Evolutionary conservation across 2,113 vertebrate genomes (phyloP).

Genomic region (Pelusios castaneus): DNA sequence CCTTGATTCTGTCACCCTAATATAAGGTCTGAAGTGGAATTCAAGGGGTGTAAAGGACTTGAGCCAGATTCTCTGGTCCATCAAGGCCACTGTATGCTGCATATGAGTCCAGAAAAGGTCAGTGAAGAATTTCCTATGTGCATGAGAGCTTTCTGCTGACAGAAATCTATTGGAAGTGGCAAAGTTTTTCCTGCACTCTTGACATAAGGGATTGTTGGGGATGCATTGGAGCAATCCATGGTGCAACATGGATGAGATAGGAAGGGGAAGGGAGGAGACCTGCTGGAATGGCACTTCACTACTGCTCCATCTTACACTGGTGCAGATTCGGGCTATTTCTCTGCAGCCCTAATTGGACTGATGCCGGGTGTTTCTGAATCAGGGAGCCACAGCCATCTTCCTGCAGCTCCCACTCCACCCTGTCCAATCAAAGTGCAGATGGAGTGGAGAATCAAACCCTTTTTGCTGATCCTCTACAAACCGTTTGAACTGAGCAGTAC

Average conservation of each 20-base stretch:
- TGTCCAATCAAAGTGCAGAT: neutral
- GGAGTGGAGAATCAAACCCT: neutral
- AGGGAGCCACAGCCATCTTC: neutral
- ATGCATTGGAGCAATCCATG: neutral
- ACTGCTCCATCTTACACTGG: neutral
- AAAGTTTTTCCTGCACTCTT: neutral
- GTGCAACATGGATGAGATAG: neutral
- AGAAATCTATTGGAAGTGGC: too few relatives aligned
- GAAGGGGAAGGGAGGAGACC: neutral
- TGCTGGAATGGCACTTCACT: neutral
- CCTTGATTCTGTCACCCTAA: neutral
- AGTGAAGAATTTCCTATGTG: too few relatives aligned
- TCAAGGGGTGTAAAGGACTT: neutral
- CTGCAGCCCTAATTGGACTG: neutral
- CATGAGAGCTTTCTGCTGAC: too few relatives aligned
- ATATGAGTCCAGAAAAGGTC: too few relatives aligned
- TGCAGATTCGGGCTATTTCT: neutral
- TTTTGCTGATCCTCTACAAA: neutral
- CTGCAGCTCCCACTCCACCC: neutral
- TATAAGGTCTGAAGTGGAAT: neutral
- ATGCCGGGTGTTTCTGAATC: neutral
- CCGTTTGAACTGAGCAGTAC: neutral
- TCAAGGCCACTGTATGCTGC: neutral
- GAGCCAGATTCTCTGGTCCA: neutral
- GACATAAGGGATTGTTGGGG: neutral